Evolutionary conservation across 2,888 invertebrate genomes (phyloP), one percentile per base, ranked within the genome.

Genomic region (Parascotia fuliginaria): DNA sequence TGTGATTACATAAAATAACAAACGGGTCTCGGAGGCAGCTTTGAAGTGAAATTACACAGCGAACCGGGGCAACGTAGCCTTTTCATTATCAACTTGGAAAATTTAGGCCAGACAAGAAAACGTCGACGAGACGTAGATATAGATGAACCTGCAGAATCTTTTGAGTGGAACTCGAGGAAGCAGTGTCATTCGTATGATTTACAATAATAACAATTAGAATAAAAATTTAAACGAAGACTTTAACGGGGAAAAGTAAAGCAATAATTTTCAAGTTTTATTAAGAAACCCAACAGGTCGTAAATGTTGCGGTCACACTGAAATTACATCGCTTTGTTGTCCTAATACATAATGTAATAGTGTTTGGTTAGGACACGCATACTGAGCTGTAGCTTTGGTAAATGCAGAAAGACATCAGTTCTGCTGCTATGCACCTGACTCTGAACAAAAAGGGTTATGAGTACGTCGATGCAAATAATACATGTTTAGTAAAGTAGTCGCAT

Each of bases 71-170:
- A 74, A 73, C 75, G 73, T 68, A 80, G 83, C 83, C 87, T 88
- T 82, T 88, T 87, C 87, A 89, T 89, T 89, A 87, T 85, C 85
- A 86, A 87, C 82, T 83, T 77, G 83, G 81, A 80, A 82, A 75
- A 87, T 86, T 83, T 83, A 83, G 84, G 83, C 69, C 86, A 82
- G 75, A 71, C 77, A 66, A 66, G 72, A 65, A 67, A 74, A 70
- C 55, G 67, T 64, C 65, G 72, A 74, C 69, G 75, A 69, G 68
- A 65, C 65, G 49, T 42, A 62, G 65, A 60, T 51, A 61, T 64
- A 55, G 65, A 68, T 66, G 60, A 34, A 42, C 15, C 55, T 55
- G 55, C 56, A 61, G 51, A 59, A 53, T 59, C 51, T 60, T 55
- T 52, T 55, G 51, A 52, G 52, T 41, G 44, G 42, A 53, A 60